Evolutionary conservation across 1,140 invertebrate species (phyloP).

Genomic region (Euura lappo): DNA sequence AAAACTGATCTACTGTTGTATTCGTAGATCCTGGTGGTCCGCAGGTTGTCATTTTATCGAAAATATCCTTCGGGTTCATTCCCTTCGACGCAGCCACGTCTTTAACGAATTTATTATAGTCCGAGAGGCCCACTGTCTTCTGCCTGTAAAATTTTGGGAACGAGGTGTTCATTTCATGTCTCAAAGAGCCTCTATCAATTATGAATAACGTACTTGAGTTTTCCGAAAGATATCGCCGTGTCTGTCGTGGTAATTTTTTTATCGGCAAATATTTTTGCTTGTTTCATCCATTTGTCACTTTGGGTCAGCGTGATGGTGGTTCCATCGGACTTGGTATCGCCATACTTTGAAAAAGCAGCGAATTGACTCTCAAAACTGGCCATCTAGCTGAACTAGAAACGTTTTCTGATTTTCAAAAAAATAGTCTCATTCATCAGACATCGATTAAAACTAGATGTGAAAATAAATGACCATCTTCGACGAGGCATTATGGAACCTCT

Average conservation of each 20-base stretch:
- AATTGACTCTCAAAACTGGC: slow-evolving; percentile 35
- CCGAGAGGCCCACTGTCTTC: slow-evolving; percentile 59
- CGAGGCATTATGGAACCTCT: no score
- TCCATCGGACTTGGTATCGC: slow-evolving; percentile 71
- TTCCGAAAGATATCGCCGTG: slow-evolving; percentile 72
- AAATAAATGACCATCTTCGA: no score
- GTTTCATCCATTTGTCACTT: slow-evolving; percentile 81
- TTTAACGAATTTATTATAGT: slow-evolving; percentile 67
- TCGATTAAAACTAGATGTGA: no score
- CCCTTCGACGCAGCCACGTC: slow-evolving; percentile 66
- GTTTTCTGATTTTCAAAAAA: no score
- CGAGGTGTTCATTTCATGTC: not conserved
- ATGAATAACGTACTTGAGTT: slow-evolving; percentile 62
- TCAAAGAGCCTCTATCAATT: not conserved
- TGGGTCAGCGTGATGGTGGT: slow-evolving; percentile 72
- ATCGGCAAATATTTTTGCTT: slow-evolving; percentile 75
- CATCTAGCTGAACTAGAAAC: slow-evolving; percentile 15
- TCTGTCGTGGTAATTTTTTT: slow-evolving; percentile 75
- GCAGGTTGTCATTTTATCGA: slow-evolving; percentile 62
- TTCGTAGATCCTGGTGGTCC: slow-evolving; percentile 59
- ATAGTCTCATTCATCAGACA: no score
- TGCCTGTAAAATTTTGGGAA: slow-evolving; percentile 25
- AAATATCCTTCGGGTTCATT: slow-evolving; percentile 61
- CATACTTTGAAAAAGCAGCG: slow-evolving; percentile 73
- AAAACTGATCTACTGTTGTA: slow-evolving; percentile 39